A percentile compares a stretch with the other conserved stretches of the same genome.
Evolutionary conservation across 2,113 vertebrate genomes (phyloP).

Genomic region (Tricholaema leucomelas): DNA sequence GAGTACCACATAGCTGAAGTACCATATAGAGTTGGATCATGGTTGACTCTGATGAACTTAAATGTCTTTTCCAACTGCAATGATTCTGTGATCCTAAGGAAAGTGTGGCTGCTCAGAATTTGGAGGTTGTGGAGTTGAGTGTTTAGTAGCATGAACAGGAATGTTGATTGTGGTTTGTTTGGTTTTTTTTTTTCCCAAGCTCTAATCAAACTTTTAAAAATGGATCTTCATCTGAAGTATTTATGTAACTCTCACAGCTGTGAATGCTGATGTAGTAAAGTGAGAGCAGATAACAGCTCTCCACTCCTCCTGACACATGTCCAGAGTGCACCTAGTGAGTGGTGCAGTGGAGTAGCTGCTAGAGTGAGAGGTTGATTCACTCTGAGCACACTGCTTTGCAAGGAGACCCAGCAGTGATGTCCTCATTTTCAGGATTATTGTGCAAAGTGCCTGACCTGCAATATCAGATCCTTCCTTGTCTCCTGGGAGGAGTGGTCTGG

Average conservation of each 20-base stretch:
- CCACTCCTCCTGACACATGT: too few relatives aligned
- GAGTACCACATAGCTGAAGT: too few relatives aligned
- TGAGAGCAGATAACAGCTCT: neutral
- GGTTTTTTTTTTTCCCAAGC: neutral
- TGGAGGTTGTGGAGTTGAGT: neutral
- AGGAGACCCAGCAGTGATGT: neutral
- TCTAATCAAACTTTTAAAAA: accelerated
- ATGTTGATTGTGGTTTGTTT: neutral
- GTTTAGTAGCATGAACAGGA: accelerated
- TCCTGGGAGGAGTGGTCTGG: neutral
- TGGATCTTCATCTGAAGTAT: neutral
- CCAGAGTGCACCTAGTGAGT: too few relatives aligned
- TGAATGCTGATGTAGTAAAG: neutral
- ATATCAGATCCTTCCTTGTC: accelerated
- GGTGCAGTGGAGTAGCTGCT: neutral
- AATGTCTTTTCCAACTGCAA: too few relatives aligned
- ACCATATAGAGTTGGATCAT: too few relatives aligned
- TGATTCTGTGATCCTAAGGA: too few relatives aligned
- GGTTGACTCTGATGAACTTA: too few relatives aligned
- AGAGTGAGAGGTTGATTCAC: neutral
- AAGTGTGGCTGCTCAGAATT: neutral
- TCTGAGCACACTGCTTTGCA: neutral
- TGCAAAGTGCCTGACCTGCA: neutral
- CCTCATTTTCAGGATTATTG: neutral
- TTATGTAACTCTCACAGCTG: accelerated